Conservation (phyloP, 2,888 invertebrate genomes). For the Drosophila atroscutellata region DNA sequence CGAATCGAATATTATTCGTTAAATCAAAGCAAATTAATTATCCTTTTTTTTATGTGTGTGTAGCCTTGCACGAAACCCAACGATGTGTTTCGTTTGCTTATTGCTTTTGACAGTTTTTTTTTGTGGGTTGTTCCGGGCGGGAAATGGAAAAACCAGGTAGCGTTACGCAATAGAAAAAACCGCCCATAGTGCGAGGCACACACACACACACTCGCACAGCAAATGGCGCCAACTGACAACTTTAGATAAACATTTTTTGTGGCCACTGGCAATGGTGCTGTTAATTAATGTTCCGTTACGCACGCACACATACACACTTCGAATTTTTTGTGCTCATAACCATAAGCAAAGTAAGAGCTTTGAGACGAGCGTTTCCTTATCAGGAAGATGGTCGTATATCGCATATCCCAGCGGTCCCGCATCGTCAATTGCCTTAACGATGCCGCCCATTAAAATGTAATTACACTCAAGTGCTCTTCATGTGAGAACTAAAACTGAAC, state of each 20-base stretch:
- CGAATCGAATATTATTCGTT: background rate
- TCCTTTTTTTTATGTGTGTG: slow-evolving; percentile 1
- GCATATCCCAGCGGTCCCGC: slow-evolving; percentile 33
- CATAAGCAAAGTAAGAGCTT: slow-evolving; percentile 18
- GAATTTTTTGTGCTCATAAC: slow-evolving; percentile 7
- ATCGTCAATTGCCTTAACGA: slow-evolving; percentile 57
- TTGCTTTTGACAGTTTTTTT: slow-evolving; percentile 19
- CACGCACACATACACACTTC: slow-evolving; percentile 9
- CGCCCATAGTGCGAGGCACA: slow-evolving; percentile 1
- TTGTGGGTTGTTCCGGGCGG: slow-evolving; percentile 19
- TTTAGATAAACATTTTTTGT: slow-evolving; percentile 60
- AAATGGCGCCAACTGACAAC: slow-evolving; percentile 61
- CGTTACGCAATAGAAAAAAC: slow-evolving; percentile 12
- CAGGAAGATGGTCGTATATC: slow-evolving; percentile 22
- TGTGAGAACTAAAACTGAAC: slow-evolving; percentile 37
- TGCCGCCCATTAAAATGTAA: slow-evolving; percentile 51
- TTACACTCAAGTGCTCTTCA: slow-evolving; percentile 32
- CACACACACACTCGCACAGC: slow-evolving; percentile 8
- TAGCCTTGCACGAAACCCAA: slow-evolving; percentile 5
- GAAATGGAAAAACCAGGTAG: slow-evolving; percentile 52
- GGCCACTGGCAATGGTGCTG: slow-evolving; percentile 46
- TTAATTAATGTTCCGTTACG: slow-evolving; percentile 71
- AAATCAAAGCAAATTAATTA: background rate
- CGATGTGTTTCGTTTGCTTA: slow-evolving; percentile 29
- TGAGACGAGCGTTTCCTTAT: slow-evolving; percentile 13